A percentile compares a stretch with the other conserved stretches of the same genome.
Evolutionary conservation across 2,888 invertebrate genomes (phyloP).

Genomic region (Philaethria dido): DNA sequence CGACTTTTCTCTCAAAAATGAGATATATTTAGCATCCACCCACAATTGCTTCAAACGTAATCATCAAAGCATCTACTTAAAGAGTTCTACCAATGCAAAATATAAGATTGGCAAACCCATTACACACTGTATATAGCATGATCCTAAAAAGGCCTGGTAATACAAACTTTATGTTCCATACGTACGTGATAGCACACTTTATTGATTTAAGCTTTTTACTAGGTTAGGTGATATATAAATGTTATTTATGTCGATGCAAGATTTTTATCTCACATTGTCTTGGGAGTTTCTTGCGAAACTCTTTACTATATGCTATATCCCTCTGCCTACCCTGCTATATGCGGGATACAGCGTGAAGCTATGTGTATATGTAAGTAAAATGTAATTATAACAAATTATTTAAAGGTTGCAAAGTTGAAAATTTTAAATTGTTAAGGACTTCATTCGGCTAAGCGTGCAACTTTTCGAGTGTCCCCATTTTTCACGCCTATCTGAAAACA

Average conservation of each 20-base stretch:
- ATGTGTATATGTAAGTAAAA: background rate
- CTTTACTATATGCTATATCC: too few relatives aligned
- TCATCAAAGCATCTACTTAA: background rate
- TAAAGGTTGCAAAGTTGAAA: background rate
- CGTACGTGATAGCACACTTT: slow-evolving; percentile 43
- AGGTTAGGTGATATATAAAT: slow-evolving; percentile 11
- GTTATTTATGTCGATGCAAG: background rate
- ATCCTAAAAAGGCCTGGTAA: slow-evolving; percentile 43
- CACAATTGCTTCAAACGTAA: background rate
- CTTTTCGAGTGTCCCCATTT: background rate
- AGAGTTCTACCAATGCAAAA: background rate
- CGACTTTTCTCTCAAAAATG: too few relatives aligned
- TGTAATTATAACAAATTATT: background rate
- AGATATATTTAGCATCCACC: background rate
- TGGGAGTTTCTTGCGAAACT: too few relatives aligned
- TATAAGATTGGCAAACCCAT: slow-evolving; percentile 31
- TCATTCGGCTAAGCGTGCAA: background rate
- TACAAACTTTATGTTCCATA: slow-evolving; percentile 44
- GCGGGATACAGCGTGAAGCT: too few relatives aligned
- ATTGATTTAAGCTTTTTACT: slow-evolving; percentile 44
- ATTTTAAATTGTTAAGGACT: background rate
- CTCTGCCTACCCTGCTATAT: too few relatives aligned
- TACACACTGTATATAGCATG: slow-evolving; percentile 32
- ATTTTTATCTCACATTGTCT: background rate
- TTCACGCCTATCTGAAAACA: slow-evolving; percentile 7